These are phyloP conservation scores for Falco berigora DNA, from an alignment of 2,797 vertebrate species.

Conservation along the genomic window DNA sequence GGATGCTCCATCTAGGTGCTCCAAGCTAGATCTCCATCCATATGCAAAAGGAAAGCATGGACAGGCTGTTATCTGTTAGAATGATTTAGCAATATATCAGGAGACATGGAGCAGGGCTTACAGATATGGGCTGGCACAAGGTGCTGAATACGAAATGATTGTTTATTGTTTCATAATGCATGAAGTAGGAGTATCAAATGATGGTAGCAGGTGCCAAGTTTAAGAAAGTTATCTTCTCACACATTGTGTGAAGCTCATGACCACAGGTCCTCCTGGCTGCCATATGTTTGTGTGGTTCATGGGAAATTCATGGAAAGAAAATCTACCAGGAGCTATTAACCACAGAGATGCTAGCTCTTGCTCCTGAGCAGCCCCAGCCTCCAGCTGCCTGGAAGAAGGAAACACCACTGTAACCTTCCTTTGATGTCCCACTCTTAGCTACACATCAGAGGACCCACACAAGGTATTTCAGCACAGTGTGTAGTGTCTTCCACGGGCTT, in stretches of 20 bases:
- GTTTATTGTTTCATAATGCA: constrained; percentile 43
- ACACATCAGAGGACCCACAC: neutral
- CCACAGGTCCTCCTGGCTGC: neutral
- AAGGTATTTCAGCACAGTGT: neutral
- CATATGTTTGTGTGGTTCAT: neutral
- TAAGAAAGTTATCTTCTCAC: neutral
- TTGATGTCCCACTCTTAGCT: neutral
- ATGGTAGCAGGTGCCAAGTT: neutral
- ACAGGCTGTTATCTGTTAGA: neutral
- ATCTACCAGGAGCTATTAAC: neutral
- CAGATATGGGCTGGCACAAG: neutral
- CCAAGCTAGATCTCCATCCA: neutral
- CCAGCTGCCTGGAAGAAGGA: neutral
- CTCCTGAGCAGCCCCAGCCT: neutral
- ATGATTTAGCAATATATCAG: neutral
- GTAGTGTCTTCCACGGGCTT: neutral
- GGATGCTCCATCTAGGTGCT: neutral
- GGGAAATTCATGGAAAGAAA: constrained; percentile 4
- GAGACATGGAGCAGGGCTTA: neutral
- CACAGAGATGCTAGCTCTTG: neutral
- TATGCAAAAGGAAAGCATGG: neutral
- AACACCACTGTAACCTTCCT: neutral
- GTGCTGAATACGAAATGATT: neutral
- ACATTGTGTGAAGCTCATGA: neutral
- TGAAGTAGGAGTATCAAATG: constrained; percentile 22